Evolutionary conservation across 2,888 invertebrate genomes (phyloP).

Genomic region (Drosophila koepferae): DNA sequence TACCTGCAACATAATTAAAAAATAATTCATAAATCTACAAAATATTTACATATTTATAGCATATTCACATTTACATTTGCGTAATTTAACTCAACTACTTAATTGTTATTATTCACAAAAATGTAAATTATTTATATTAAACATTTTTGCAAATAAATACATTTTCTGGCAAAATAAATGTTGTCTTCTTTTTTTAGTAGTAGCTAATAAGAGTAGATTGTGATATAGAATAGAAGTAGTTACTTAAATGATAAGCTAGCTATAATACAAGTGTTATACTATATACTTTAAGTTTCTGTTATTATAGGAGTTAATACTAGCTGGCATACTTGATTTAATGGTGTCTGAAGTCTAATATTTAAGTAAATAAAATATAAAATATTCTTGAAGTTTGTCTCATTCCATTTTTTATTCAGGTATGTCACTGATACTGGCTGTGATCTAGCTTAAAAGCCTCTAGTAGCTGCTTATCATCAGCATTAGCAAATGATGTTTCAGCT

Average conservation of each 20-base stretch:
- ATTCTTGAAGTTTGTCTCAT: too few species aligned
- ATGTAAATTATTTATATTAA: not conserved
- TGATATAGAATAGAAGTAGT: not conserved
- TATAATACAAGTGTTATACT: not conserved
- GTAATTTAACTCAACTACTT: not conserved
- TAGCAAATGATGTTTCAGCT: too few species aligned
- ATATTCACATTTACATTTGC: not conserved
- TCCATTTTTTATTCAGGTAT: not conserved
- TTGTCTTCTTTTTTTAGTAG: not conserved
- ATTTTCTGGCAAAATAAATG: not conserved
- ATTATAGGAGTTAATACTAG: not conserved
- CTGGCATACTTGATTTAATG: not conserved
- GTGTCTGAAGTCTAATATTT: not conserved
- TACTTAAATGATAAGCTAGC: not conserved
- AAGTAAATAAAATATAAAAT: too few species aligned
- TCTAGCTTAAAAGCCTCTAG: too few species aligned
- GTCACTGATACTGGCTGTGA: too few species aligned
- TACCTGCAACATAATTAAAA: slow-evolving; percentile 17
- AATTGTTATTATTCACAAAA: not conserved
- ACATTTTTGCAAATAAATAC: not conserved
- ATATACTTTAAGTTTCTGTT: not conserved
- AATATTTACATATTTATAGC: slow-evolving; percentile 13
- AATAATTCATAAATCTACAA: not conserved
- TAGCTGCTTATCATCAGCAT: too few species aligned
- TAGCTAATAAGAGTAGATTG: not conserved